Percentiles rank a stretch among this genome's conserved stretches.
phyloP scores from a whole-genome alignment of 2,113 vertebrate genomes.

The Protobothrops mucrosquamatus region DNA sequence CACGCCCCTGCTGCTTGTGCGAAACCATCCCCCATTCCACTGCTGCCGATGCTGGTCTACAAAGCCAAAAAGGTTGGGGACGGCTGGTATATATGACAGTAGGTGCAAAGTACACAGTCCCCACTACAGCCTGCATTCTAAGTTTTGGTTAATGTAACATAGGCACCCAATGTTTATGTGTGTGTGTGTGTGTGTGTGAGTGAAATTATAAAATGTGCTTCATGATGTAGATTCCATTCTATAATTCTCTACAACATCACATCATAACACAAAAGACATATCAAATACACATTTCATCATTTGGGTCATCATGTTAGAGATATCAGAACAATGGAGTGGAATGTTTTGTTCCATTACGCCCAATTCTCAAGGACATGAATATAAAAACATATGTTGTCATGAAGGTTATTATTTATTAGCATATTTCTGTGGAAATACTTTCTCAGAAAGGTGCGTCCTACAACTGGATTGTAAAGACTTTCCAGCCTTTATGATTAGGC shows the following conservation, averaged over 20 bases:
- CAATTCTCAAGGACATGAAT: neutral
- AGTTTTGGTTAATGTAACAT: neutral
- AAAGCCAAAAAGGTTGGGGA: neutral
- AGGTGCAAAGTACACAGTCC: neutral
- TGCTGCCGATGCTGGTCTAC: neutral
- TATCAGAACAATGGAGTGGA: neutral
- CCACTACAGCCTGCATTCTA: neutral
- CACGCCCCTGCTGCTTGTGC: neutral
- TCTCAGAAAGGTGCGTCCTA: neutral
- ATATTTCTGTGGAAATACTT: neutral
- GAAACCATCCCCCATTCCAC: neutral
- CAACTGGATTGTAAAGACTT: constrained; percentile 4
- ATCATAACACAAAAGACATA: neutral
- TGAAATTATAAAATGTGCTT: no score
- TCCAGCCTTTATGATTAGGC: neutral
- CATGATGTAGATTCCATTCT: neutral
- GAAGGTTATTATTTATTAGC: neutral
- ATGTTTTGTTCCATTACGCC: neutral
- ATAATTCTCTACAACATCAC: neutral
- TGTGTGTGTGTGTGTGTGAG: no score
- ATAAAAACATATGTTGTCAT: neutral
- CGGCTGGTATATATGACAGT: neutral
- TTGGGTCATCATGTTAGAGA: neutral
- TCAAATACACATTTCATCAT: neutral
- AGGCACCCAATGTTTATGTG: neutral